Conservation (phyloP, 2,888 invertebrate genomes). For the Lepetodrilus schrolli region DNA sequence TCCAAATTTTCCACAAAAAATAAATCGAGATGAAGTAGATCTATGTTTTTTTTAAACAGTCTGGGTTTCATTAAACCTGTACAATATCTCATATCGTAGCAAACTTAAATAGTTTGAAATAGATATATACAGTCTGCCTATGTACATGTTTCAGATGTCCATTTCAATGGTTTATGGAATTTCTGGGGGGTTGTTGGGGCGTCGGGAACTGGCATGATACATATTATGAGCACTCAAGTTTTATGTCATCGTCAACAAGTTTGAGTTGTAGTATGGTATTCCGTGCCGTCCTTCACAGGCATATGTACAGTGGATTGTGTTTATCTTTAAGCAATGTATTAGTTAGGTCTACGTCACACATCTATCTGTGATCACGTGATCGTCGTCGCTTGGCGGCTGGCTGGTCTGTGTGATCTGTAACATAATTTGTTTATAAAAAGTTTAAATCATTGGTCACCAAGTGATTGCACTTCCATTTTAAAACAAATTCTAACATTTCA, state of each 20-base stretch:
- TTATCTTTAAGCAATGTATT: not conserved
- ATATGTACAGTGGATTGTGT: slow-evolving; percentile 2
- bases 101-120: slow-evolving; percentile 21
- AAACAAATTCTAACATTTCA: too few species aligned
- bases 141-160: not conserved
- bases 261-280: not conserved
- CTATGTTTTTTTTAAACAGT: too few species aligned
- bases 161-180: slow-evolving; percentile 14
- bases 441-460: too few species aligned
- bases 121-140: slow-evolving; percentile 24
- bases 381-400: slow-evolving; percentile 43
- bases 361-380: slow-evolving; percentile 54
- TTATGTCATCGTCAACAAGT: not conserved
- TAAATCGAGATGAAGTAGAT: too few species aligned
- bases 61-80: slow-evolving; percentile 3
- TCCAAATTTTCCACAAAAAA: not conserved
- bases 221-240: slow-evolving; percentile 26
- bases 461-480: too few species aligned
- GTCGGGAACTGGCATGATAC: slow-evolving; percentile 32
- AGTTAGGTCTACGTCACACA: not conserved
- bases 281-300: not conserved
- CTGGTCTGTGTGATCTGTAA: slow-evolving; percentile 28
- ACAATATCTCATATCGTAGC: not conserved
- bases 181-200: too few species aligned
- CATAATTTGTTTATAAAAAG: too few species aligned